A percentile compares a stretch with the other conserved stretches of the same genome.
phyloP scores from a whole-genome alignment of 2,113 vertebrate species.

The Cyanoramphus novaezelandiae region DNA sequence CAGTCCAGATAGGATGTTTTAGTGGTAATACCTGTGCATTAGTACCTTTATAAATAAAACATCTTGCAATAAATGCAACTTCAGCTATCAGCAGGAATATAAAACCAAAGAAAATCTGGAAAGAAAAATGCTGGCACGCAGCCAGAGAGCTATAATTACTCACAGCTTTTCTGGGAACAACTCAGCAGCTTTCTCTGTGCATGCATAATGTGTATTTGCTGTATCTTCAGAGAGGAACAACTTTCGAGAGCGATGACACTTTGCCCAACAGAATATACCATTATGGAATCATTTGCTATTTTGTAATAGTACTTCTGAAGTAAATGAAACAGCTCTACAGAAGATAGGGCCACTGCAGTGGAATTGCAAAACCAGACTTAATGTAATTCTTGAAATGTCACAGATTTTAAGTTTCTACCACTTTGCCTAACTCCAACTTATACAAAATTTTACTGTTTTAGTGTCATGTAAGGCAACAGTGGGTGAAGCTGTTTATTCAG shows the following conservation, averaged over 20 bases:
- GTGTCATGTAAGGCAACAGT: neutral
- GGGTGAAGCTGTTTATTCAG: neutral
- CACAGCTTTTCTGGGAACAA: neutral
- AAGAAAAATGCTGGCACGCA: neutral
- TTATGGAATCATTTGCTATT: neutral
- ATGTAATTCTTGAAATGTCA: neutral
- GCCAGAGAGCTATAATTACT: neutral
- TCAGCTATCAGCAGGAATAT: neutral
- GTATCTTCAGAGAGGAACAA: neutral
- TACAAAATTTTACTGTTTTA: neutral
- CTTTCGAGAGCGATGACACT: neutral
- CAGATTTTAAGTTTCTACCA: neutral
- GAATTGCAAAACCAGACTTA: neutral
- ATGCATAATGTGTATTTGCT: accelerated
- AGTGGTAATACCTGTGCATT: neutral
- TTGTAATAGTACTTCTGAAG: neutral
- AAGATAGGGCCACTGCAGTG: neutral
- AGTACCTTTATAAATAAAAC: neutral
- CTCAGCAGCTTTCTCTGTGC: neutral
- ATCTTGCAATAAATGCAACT: neutral
- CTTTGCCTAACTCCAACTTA: neutral
- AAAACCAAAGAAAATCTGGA: neutral
- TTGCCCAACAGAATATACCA: neutral
- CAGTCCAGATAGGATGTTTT: neutral
- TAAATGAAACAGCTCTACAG: neutral